A percentile compares a stretch with the other conserved stretches of the same genome.
Evolutionary conservation across 2,113 vertebrate species (phyloP).

Genomic region (Urocitellus parryii): DNA sequence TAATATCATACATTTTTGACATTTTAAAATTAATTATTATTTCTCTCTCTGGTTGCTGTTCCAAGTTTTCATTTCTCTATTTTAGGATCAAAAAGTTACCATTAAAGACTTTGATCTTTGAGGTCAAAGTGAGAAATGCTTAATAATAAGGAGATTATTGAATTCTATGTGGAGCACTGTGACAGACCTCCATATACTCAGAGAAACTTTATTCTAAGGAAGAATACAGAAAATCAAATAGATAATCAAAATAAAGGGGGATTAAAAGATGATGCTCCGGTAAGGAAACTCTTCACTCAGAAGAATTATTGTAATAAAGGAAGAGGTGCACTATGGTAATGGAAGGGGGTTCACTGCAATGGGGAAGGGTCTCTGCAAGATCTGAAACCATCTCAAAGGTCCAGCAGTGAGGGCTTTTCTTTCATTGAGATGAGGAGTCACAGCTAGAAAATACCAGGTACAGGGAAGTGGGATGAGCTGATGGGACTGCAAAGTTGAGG

Average conservation of each 20-base stretch:
- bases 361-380: rapidly evolving
- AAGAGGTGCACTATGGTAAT: not conserved
- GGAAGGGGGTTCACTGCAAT: not conserved
- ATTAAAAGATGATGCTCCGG: not conserved
- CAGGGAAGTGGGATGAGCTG: not conserved
- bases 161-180: not conserved
- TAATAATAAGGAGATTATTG: not conserved
- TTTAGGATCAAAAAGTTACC: not conserved
- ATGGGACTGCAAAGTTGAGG: not conserved
- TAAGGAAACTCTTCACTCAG: not conserved
- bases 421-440: not conserved
- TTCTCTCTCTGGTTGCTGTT: not conserved
- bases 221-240: not conserved
- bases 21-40: conserved; percentile 42
- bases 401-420: not conserved
- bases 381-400: not conserved
- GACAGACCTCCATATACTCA: not conserved
- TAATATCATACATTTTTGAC: not conserved
- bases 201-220: not conserved
- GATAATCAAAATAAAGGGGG: not conserved
- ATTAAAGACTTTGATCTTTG: not conserved
- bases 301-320: not conserved
- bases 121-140: conserved; percentile 5
- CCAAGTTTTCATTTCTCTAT: not conserved
- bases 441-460: not conserved